A percentile compares a stretch with the other conserved stretches of the same genome.
These are phyloP conservation scores for Drosophila tsacasi DNA, from an alignment of 1,140 invertebrate genomes.

Conservation along the genomic window DNA sequence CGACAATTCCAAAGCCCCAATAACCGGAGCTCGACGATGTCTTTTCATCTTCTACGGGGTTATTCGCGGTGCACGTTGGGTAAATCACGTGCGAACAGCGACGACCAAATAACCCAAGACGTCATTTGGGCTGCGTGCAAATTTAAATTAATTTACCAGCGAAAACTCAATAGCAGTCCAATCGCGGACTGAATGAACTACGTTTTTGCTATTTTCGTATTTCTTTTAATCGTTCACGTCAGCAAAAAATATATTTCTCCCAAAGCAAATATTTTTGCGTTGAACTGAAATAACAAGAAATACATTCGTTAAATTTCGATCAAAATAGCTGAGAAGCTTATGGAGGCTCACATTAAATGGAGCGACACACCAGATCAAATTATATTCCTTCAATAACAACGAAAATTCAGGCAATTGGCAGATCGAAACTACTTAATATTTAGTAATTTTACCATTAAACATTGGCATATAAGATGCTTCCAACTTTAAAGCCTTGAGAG, in stretches of 20 bases:
- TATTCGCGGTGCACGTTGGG: constrained; percentile 52
- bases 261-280: constrained; percentile 33
- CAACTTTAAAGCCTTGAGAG: background rate
- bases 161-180: constrained; percentile 48
- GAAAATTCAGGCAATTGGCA: constrained; percentile 4
- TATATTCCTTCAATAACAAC: background rate
- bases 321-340: constrained; percentile 48
- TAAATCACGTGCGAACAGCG: constrained; percentile 56
- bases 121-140: constrained; percentile 67
- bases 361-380: background rate
- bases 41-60: constrained; percentile 14
- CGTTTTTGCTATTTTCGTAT: constrained; percentile 27
- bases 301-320: constrained; percentile 8
- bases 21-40: constrained; percentile 16
- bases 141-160: constrained; percentile 69
- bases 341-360: constrained; percentile 24
- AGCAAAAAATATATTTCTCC: constrained; percentile 29
- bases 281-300: background rate
- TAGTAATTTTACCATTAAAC: background rate
- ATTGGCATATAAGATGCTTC: background rate
- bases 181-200: constrained; percentile 49
- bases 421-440: background rate
- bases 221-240: constrained; percentile 31
- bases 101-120: constrained; percentile 46
- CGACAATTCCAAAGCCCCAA: constrained; percentile 41